phyloP scores from a whole-genome alignment of 1,140 invertebrate species.

The Lepidostoma basale region DNA sequence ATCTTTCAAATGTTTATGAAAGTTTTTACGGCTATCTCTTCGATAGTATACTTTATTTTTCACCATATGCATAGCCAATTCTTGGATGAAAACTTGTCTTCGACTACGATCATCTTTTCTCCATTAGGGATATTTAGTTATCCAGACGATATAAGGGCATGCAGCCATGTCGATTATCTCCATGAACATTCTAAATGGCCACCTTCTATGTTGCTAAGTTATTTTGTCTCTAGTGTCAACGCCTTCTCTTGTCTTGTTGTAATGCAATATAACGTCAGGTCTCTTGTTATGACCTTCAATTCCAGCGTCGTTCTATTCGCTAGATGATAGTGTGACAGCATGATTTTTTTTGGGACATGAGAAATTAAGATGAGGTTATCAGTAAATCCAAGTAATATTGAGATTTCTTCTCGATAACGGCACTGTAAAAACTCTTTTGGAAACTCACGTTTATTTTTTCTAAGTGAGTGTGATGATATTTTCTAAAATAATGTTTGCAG shows the following conservation, averaged over 20 bases:
- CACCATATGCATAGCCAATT: conserved; percentile 33
- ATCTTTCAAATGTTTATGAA: conserved; percentile 4
- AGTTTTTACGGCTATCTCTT: background rate
- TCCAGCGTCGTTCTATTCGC: background rate
- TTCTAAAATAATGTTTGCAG: conserved; percentile 31
- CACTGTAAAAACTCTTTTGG: background rate
- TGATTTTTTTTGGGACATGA: no score
- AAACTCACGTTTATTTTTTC: conserved; percentile 18
- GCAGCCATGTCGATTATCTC: conserved; percentile 46
- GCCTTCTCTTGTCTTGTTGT: conserved; percentile 48
- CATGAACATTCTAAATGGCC: conserved; percentile 44
- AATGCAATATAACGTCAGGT: conserved; percentile 24
- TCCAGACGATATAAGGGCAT: conserved; percentile 44
- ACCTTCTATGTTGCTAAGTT: conserved; percentile 45
- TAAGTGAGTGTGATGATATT: conserved; percentile 28
- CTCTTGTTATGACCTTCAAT: background rate
- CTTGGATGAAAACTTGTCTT: conserved; percentile 36
- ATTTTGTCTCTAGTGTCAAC: conserved; percentile 48
- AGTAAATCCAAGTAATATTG: background rate
- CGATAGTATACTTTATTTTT: conserved; percentile 1
- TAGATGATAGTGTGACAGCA: background rate
- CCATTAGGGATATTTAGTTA: conserved; percentile 31
- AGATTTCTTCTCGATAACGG: background rate
- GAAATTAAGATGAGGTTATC: no score
- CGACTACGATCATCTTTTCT: conserved; percentile 1